Evolutionary conservation across 1,140 invertebrate species (phyloP), one percentile per base, ranked within the genome.

Genomic region (Thalassaphorura encarpata): DNA sequence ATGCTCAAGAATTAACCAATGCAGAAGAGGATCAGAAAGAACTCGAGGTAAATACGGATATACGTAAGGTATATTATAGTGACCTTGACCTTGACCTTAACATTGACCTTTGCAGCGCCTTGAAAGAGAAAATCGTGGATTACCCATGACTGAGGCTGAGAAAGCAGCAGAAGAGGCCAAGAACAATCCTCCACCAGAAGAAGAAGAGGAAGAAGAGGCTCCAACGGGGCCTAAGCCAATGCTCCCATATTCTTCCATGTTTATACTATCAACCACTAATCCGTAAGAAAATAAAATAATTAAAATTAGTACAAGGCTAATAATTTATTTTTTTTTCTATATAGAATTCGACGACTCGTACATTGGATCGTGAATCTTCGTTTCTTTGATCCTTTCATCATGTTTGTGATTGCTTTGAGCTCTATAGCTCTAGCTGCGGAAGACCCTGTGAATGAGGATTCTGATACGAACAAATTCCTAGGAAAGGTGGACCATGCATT

Each of bases 161-260:
- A 11, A 26, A 78, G 79, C 65, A 81, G 83, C 67, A n/a, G 83
- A 82, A 86, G 69, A 83, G 84, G 69, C 83, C 84, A 67, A 80
- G 80, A 67, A 82, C 83, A 62, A 80, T 81, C 64, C 54, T 54
- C 40, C 29, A n/a, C n/a, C n/a, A n/a, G n/a, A 27, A 2, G 56
- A 56, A 21, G 61, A 36, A 13, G 62, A 50, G 4, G 64, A 67
- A 42, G 66, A 67, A 4, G 67, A 68, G 83, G 87, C 91, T 72
- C 83, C 85, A 62, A 80, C 81, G 74, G 90, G 89, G 75, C 89
- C 94, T 72, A 96, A 94, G 82, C 94, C 95, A 74, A 99, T 99
- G 89, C 82, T 99, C 79, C 96, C 95, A 77, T 99, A 98, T 78
- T 95, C 93, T 76, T 98, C 94, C 72, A 97, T 99, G 93, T 99